phyloP scores from a whole-genome alignment of 1,140 invertebrate species.

The Andricus grossulariae region DNA sequence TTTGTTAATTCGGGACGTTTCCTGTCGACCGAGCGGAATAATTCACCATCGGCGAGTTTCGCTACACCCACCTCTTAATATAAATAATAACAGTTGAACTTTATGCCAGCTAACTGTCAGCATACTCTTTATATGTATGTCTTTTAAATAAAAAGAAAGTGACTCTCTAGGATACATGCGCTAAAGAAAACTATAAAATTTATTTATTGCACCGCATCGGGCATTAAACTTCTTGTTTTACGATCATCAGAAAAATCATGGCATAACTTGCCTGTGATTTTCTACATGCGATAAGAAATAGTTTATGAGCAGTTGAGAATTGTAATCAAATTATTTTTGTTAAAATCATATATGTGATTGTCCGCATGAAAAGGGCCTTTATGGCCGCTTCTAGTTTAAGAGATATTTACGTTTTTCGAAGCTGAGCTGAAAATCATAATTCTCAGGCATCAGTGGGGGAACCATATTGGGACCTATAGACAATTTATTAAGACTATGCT shows the following conservation, averaged over 20 bases:
- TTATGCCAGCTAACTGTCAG: neutral
- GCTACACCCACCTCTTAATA: neutral
- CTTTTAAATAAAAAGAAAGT: neutral
- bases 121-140: constrained; percentile 1
- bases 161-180: neutral
- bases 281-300: neutral
- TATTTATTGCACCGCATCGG: neutral
- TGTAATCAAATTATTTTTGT: too few species aligned
- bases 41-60: constrained; percentile 34
- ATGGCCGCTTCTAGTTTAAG: too few species aligned
- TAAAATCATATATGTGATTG: too few species aligned
- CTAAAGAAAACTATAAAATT: neutral
- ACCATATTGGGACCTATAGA: too few species aligned
- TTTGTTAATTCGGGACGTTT: constrained; percentile 49
- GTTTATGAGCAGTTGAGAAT: too few species aligned
- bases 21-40: constrained; percentile 40
- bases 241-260: neutral
- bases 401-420: too few species aligned
- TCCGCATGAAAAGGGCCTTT: too few species aligned
- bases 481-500: too few species aligned
- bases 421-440: too few species aligned
- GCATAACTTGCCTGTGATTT: neutral
- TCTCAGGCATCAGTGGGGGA: too few species aligned
- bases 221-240: constrained; percentile 5
- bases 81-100: constrained; percentile 14